Conservation (phyloP, 2,888 invertebrate genomes). For the Entomobrya multifasciata region DNA sequence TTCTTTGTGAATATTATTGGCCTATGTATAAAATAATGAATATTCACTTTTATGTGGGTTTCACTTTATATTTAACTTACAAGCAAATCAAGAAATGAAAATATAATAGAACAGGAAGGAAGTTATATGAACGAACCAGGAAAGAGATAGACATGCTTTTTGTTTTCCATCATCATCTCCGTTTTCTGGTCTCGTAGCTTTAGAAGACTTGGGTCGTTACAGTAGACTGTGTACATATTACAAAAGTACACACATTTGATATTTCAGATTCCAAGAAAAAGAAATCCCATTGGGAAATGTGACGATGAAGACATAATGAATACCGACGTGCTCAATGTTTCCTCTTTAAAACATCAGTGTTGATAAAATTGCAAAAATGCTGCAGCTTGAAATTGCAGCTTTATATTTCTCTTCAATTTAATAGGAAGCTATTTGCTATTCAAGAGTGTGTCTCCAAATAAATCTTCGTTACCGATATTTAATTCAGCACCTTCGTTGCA, state of each 20-base stretch:
- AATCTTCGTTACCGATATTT: conserved; percentile 59
- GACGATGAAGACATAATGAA: conserved; percentile 48
- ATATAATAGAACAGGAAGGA: neutral
- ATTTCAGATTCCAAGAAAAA: conserved; percentile 7
- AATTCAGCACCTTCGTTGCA: conserved; percentile 50
- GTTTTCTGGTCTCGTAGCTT: conserved; percentile 9
- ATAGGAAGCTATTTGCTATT: conserved; percentile 49
- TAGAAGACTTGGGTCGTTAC: conserved; percentile 17
- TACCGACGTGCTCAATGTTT: neutral
- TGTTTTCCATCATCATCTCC: conserved; percentile 4
- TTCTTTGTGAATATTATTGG: too few species aligned
- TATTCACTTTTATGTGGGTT: too few species aligned
- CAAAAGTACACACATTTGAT: too few species aligned
- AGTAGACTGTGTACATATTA: too few species aligned
- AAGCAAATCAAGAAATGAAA: too few species aligned
- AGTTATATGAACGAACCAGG: neutral
- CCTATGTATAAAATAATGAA: too few species aligned
- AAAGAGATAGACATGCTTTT: conserved; percentile 17
- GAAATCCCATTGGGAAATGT: conserved; percentile 14
- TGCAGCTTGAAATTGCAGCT: too few species aligned
- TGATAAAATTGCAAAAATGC: too few species aligned
- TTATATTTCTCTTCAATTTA: neutral
- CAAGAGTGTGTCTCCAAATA: conserved; percentile 27
- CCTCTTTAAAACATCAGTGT: neutral
- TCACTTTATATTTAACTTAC: too few species aligned